Conservation (phyloP, 1,140 invertebrate species). For the Polyergus mexicanus region DNA sequence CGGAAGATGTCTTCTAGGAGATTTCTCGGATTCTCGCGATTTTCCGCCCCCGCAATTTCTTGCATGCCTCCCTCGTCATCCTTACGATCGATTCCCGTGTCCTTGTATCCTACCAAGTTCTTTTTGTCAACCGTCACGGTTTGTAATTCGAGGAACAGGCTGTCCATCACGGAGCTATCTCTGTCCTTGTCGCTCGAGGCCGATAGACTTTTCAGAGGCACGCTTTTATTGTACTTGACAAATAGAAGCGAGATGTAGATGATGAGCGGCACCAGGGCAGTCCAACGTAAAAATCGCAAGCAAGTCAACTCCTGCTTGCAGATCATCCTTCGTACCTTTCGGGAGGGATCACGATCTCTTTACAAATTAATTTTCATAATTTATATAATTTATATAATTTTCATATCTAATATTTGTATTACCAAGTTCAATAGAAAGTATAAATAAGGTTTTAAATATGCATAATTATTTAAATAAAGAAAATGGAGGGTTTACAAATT, state of each 20-base stretch:
- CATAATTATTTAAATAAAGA: not conserved
- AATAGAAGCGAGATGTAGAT: slow-evolving; percentile 81
- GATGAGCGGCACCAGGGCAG: slow-evolving; percentile 79
- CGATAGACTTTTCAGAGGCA: slow-evolving; percentile 77
- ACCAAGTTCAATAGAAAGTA: not conserved
- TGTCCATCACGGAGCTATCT: slow-evolving; percentile 71
- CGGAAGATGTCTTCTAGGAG: slow-evolving; percentile 87
- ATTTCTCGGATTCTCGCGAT: slow-evolving; percentile 82
- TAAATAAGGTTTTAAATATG: not conserved
- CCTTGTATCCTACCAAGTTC: slow-evolving; percentile 56
- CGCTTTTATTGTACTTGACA: slow-evolving; percentile 77
- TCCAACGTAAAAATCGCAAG: slow-evolving; percentile 80
- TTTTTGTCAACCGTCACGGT: slow-evolving; percentile 66
- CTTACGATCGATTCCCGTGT: slow-evolving; percentile 22
- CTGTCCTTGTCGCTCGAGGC: slow-evolving; percentile 42
- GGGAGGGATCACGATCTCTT: not conserved
- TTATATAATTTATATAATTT: too few species aligned
- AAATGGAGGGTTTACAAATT: not conserved
- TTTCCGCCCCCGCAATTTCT: slow-evolving; percentile 71
- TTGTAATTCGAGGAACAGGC: slow-evolving; percentile 78
- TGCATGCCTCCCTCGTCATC: slow-evolving; percentile 65
- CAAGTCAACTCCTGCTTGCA: slow-evolving; percentile 57
- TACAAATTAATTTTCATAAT: not conserved
- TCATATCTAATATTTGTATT: not conserved
- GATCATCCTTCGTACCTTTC: slow-evolving; percentile 51